Percentiles rank a stretch among this genome's conserved stretches.
Evolutionary conservation across 2,113 vertebrate genomes (phyloP).

Genomic region (Pseudorhombus dupliciocellatus): DNA sequence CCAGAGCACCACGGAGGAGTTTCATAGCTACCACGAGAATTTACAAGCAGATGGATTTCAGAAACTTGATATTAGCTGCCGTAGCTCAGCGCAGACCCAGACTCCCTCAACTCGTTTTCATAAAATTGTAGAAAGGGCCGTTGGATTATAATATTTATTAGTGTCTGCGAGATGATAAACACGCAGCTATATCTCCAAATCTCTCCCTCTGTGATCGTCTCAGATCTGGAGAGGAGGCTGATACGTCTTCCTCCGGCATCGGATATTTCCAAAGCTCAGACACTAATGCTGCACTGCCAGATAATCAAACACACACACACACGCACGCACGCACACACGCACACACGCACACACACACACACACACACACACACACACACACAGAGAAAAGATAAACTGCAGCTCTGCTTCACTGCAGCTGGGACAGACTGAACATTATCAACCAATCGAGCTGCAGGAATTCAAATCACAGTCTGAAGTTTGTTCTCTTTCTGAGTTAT

Average conservation of each 20-base stretch:
- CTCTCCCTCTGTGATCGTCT: not conserved
- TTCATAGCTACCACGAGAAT: constrained; percentile 45
- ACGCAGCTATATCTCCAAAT: constrained; percentile 16
- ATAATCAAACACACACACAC: constrained; percentile 21
- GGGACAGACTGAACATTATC: constrained; percentile 17
- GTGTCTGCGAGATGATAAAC: constrained; percentile 27
- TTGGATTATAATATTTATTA: constrained; percentile 36
- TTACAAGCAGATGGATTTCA: constrained; percentile 51
- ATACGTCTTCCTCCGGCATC: constrained; percentile 16
- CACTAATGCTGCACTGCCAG: constrained; percentile 10
- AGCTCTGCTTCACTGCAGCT: constrained; percentile 50
- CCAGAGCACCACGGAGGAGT: constrained; percentile 36
- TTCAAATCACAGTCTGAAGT: too few relatives aligned
- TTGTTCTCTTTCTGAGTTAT: too few relatives aligned
- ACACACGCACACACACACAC: not conserved
- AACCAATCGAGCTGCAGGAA: too few relatives aligned
- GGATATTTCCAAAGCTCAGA: constrained; percentile 16
- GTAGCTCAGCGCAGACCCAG: constrained; percentile 12
- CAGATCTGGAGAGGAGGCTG: not conserved
- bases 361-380: too few relatives aligned
- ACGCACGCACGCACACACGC: too few relatives aligned
- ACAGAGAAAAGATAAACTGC: constrained; percentile 36
- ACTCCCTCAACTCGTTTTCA: constrained; percentile 27
- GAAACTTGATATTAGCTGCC: constrained; percentile 43
- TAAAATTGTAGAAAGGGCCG: constrained; percentile 23